Conservation (phyloP, 2,888 invertebrate genomes). For the Emmelina monodactyla region DNA sequence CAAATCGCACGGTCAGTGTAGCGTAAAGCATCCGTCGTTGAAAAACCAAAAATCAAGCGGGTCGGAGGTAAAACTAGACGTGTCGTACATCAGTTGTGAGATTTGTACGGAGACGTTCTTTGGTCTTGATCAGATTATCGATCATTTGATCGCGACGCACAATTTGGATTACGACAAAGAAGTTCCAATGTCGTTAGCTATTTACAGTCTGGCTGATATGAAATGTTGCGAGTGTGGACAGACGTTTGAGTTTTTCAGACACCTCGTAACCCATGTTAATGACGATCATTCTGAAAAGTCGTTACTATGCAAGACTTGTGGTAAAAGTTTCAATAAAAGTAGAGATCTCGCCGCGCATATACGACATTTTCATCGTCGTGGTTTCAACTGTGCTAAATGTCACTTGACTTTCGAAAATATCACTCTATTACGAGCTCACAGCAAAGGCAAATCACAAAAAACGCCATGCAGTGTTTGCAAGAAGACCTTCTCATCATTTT, state of each 20-base stretch:
- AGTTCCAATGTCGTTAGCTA: conserved; percentile 12
- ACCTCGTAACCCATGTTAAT: conserved; percentile 11
- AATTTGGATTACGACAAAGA: conserved; percentile 14
- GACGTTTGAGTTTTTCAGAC: conserved; percentile 11
- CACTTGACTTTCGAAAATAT: conserved; percentile 26
- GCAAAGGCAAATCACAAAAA: not conserved
- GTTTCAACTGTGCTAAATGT: conserved; percentile 39
- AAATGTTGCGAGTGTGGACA: conserved; percentile 18
- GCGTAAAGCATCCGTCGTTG: conserved; percentile 9
- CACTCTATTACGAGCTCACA: conserved; percentile 20
- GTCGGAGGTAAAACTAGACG: conserved; percentile 18
- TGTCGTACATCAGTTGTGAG: conserved; percentile 20
- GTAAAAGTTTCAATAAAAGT: conserved; percentile 11
- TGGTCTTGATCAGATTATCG: conserved; percentile 15
- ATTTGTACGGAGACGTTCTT: conserved; percentile 17
- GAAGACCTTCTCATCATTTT: conserved; percentile 37
- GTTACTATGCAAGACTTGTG: conserved; percentile 10
- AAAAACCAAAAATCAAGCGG: conserved; percentile 1
- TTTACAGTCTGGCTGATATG: conserved; percentile 15
- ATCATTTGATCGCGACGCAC: conserved; percentile 17
- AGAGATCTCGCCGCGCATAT: conserved; percentile 9
- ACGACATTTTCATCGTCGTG: conserved; percentile 20
- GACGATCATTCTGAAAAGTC: conserved; percentile 10
- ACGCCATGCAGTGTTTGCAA: conserved; percentile 10
- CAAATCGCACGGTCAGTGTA: conserved; percentile 18